Percentiles rank a stretch among this genome's conserved stretches.
Conservation (phyloP, 2,888 invertebrate species). For the Norana najaformis region DNA sequence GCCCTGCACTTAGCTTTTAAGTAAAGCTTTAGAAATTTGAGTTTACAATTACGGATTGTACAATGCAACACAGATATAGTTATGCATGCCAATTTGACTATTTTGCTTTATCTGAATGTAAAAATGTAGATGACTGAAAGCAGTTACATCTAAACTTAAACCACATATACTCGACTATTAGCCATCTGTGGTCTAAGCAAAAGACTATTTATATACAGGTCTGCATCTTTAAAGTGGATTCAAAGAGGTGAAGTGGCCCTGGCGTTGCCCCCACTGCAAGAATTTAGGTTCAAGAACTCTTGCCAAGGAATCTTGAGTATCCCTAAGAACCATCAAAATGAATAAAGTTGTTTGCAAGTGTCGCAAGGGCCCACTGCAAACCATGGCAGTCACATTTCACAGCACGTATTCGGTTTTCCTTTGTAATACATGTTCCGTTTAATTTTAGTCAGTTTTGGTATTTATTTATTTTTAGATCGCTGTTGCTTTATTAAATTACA, state of each 20-base stretch:
- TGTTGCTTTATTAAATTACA: neutral
- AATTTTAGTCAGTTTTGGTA: neutral
- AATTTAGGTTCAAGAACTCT: neutral
- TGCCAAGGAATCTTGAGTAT: neutral
- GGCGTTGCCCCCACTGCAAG: too few relatives aligned
- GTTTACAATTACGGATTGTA: too few relatives aligned
- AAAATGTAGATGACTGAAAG: neutral
- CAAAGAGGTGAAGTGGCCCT: neutral
- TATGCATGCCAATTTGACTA: neutral
- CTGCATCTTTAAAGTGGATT: neutral
- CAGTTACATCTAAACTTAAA: neutral
- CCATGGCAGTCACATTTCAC: neutral
- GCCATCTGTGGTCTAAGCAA: neutral
- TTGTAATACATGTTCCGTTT: conserved; percentile 2
- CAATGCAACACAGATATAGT: neutral
- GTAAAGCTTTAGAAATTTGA: too few relatives aligned
- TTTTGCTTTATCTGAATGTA: neutral
- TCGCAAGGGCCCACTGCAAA: too few relatives aligned
- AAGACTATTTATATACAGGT: neutral
- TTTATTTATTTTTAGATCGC: conserved; percentile 1
- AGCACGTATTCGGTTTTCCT: neutral
- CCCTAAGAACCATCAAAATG: neutral
- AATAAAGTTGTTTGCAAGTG: neutral
- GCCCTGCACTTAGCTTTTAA: too few relatives aligned
- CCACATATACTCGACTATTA: neutral